phyloP scores from a whole-genome alignment of 2,888 invertebrate species.

The Matsumyia berberina region DNA sequence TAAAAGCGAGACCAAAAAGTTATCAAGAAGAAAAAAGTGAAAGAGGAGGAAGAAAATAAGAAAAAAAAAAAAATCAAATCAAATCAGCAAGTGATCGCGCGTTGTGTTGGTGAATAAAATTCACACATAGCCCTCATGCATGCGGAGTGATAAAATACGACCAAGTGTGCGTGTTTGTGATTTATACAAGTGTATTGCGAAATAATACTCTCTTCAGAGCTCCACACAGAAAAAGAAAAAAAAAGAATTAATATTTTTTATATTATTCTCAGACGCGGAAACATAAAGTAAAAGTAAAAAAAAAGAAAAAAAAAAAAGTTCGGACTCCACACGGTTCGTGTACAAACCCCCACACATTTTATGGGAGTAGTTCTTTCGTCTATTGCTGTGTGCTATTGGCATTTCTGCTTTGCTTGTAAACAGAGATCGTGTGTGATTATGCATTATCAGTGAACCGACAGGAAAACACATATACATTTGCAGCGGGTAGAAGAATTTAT shows the following conservation, averaged over 20 bases:
- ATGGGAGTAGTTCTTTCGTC: slow-evolving; percentile 37
- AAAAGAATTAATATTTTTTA: slow-evolving; percentile 13
- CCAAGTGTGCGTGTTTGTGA: slow-evolving; percentile 58
- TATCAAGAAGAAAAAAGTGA: slow-evolving; percentile 32
- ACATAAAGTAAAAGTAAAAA: slow-evolving; percentile 37
- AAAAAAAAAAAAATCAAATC: slow-evolving; percentile 43
- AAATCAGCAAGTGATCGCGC: slow-evolving; percentile 69
- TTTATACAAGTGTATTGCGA: slow-evolving; percentile 50
- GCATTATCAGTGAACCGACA: slow-evolving; percentile 65
- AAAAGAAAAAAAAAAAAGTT: slow-evolving; percentile 34
- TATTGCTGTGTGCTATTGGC: slow-evolving; percentile 28
- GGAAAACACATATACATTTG: slow-evolving; percentile 29
- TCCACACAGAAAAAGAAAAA: slow-evolving; percentile 23
- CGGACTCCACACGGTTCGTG: slow-evolving; percentile 12
- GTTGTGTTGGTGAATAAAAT: slow-evolving; percentile 60
- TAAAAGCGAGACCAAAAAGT: slow-evolving; percentile 42
- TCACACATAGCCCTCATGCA: slow-evolving; percentile 42
- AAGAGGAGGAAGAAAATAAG: slow-evolving; percentile 25
- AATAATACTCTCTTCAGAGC: slow-evolving; percentile 49
- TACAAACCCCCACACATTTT: slow-evolving; percentile 36
- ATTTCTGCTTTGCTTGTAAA: slow-evolving; percentile 44
- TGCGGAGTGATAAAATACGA: slow-evolving; percentile 59
- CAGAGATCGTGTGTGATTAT: slow-evolving; percentile 66
- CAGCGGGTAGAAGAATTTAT: slow-evolving; percentile 50
- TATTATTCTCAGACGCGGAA: slow-evolving; percentile 48